These are phyloP conservation scores for Cosmopolites sordidus DNA, from an alignment of 2,888 invertebrate genomes.

Conservation along the genomic window DNA sequence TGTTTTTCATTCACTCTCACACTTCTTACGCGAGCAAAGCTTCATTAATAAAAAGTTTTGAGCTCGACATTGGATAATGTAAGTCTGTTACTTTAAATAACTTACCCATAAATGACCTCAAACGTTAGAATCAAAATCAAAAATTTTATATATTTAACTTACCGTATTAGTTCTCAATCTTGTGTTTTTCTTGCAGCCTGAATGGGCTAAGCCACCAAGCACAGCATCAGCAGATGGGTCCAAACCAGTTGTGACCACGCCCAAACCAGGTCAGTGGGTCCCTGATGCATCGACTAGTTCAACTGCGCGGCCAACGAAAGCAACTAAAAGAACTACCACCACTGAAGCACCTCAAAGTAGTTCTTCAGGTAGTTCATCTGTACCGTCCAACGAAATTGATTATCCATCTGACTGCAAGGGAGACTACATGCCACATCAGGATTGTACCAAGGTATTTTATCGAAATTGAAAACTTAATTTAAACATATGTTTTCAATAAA, in stretches of 20 bases:
- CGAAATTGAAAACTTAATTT: too few species aligned
- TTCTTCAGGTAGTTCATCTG: conserved; percentile 6
- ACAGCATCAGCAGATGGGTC: conserved; percentile 52
- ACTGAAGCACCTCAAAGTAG: conserved; percentile 18
- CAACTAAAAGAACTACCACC: conserved; percentile 27
- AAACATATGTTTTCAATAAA: too few species aligned
- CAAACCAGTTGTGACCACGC: conserved; percentile 32
- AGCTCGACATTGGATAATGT: too few species aligned
- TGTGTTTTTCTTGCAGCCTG: too few species aligned
- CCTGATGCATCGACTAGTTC: conserved; percentile 30
- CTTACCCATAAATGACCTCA: too few species aligned
- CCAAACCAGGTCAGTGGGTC: conserved; percentile 39
- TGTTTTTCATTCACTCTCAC: too few species aligned
- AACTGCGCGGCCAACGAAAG: conserved; percentile 26
- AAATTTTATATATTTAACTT: too few species aligned
- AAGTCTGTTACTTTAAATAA: too few species aligned
- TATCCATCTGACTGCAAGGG: conserved; percentile 51
- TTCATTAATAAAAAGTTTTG: too few species aligned
- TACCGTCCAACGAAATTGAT: conserved; percentile 31
- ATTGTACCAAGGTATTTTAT: conserved; percentile 59
- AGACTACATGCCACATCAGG: conserved; percentile 56
- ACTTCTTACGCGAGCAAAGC: too few species aligned
- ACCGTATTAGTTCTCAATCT: too few species aligned
- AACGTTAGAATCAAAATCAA: too few species aligned
- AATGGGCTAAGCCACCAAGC: conserved; percentile 76